Evolutionary conservation across 2,113 vertebrate species (phyloP).

Genomic region (Catharus minimus): DNA sequence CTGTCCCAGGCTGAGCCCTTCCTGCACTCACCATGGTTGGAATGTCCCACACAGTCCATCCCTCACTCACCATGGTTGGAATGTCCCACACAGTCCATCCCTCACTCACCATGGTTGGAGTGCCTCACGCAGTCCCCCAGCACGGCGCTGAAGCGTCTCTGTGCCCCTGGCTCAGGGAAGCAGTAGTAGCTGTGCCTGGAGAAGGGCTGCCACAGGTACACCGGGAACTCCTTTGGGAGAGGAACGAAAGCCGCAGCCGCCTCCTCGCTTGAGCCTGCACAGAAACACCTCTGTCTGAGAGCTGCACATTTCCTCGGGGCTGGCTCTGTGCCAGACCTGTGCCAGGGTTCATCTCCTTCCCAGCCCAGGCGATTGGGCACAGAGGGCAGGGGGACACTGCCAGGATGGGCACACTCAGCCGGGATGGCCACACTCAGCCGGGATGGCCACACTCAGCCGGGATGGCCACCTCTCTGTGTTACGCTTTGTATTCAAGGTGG

Average conservation of each 20-base stretch:
- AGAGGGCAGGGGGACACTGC: not conserved
- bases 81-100: not conserved
- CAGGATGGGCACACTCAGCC: not conserved
- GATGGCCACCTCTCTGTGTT: not conserved
- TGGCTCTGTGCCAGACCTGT: not conserved
- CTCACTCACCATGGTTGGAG: not conserved
- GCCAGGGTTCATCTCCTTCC: not conserved
- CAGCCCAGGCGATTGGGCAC: fast-evolving
- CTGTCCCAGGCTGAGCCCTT: not conserved
- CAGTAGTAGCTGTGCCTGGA: constrained; percentile 85
- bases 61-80: fast-evolving
- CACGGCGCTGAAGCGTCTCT: constrained; percentile 74
- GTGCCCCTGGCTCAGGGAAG: constrained; percentile 71
- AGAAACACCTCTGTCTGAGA: not conserved
- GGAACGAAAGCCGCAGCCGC: constrained; percentile 69
- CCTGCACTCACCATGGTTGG: fast-evolving
- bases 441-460: not conserved
- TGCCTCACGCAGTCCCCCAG: constrained; percentile 77
- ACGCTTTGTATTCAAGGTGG: not conserved
- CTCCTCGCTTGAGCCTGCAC: constrained; percentile 71
- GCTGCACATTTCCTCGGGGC: not conserved
- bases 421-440: not conserved
- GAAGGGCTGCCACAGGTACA: constrained; percentile 90
- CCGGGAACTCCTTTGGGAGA: constrained; percentile 82
- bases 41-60: not conserved